Base-by-base conservation (phyloP, 1,140 invertebrate genomes). In the Leptinotarsa undecemlineata region DNA sequence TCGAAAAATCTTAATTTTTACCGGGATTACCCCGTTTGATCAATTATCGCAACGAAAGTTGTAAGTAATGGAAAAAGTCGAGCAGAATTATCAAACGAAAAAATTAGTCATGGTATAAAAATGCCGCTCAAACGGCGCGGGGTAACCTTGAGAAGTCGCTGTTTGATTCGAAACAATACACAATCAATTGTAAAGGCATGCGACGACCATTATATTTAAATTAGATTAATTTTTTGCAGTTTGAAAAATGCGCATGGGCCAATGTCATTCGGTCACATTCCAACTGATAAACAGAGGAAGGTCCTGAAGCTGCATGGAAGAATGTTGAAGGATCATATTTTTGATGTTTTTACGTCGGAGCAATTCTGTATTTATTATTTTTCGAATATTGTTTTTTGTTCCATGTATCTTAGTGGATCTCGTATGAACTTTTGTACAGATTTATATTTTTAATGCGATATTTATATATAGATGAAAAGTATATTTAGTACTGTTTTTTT, bases 231-330 rank as follows among this genome's bases (percentile, higher is more conserved):
- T 57, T 57, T 57, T 57, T 57, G 15, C 4, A 6, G 15, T 15
- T 19, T 57, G 51, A 57, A 57, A 57, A 57, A 57, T 57, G 51
- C 14, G 51, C 51, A 57, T 57, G 51, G 51, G 51, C 51, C 15
- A 57, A 57, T 57, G 51, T n/a, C 51, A 57, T 57, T 57, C 51
- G 51, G 51, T 57, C 51, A 19, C 51, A 57, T 57, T 57, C 14
- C 51, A 57, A 19, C 17, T 8, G 51, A 57, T 19, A 19, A 57
- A 42, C 8, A 11, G 2, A 42, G 33, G 33, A 42, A 42, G 33
- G 33, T 42, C 33, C 33, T 3, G 33, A 42, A 42, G 11, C 8
- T 42, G 8, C 8, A 11, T 11, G 33, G 8, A 11, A 8, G 2
- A 42, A 11, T 42, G 33, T 42, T 42, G 33, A 42, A 42, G 8